Percentiles rank a stretch among this genome's conserved stretches.
These are phyloP conservation scores for Myotis brandtii DNA, from an alignment of 2,113 vertebrate genomes.

Conservation along the genomic window DNA sequence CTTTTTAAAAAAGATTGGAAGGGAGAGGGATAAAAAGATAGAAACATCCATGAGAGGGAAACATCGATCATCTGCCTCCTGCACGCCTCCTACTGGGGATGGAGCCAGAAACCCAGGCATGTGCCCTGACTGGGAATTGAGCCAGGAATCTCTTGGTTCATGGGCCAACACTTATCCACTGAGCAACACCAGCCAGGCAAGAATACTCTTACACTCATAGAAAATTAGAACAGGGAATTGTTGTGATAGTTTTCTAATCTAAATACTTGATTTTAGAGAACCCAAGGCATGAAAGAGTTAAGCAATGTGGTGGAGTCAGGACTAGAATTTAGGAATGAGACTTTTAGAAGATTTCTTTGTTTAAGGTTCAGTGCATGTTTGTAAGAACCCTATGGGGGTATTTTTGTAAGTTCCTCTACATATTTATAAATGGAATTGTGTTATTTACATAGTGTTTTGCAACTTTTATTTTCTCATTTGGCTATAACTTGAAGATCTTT, in stretches of 20 bases:
- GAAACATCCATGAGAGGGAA: no score
- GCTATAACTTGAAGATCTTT: neutral
- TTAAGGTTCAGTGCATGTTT: neutral
- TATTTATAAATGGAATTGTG: neutral
- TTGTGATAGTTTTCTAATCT: neutral
- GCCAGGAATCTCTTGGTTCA: no score
- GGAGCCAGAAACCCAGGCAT: no score
- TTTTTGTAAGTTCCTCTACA: constrained; percentile 5
- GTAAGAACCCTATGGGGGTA: neutral
- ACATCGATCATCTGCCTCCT: no score
- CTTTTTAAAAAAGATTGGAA: no score
- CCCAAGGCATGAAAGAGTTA: neutral
- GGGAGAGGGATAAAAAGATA: no score
- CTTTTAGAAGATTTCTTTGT: neutral
- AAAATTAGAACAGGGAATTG: neutral
- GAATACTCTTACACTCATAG: neutral
- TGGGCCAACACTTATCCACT: no score
- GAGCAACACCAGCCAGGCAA: neutral
- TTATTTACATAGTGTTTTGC: neutral
- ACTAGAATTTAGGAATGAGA: neutral
- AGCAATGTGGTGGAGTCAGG: neutral
- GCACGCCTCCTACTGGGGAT: no score
- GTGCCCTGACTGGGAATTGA: no score
- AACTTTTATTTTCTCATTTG: neutral
- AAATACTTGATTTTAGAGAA: neutral